Conservation (phyloP, 2,888 invertebrate species). For the Catocala nupta region DNA sequence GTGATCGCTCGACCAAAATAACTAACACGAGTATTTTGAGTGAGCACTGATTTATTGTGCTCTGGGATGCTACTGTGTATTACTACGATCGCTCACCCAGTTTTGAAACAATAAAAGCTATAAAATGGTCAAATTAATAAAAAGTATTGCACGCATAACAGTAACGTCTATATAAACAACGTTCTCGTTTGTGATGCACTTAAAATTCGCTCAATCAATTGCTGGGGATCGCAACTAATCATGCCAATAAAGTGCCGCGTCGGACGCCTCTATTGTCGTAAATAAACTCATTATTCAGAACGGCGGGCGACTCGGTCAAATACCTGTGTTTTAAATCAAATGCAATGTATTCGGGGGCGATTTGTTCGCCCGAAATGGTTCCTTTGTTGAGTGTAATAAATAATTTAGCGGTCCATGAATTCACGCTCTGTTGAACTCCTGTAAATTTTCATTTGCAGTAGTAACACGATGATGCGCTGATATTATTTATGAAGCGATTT, state of each 20-base stretch:
- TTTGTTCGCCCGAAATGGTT: conserved; percentile 71
- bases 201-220: conserved; percentile 67
- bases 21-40: conserved; percentile 64
- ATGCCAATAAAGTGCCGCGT: conserved; percentile 64
- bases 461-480: conserved; percentile 52
- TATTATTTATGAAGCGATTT: conserved; percentile 57
- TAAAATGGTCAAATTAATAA: conserved; percentile 66
- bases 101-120: conserved; percentile 58
- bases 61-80: conserved; percentile 61
- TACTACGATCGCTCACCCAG: conserved; percentile 60
- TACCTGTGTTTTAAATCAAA: conserved; percentile 81
- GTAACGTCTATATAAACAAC: conserved; percentile 62
- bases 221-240: conserved; percentile 67
- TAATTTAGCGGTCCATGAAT: conserved; percentile 69
- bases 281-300: conserved; percentile 72
- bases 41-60: conserved; percentile 64
- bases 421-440: conserved; percentile 66
- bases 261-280: conserved; percentile 65
- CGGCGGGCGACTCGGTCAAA: conserved; percentile 75
- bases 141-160: conserved; percentile 59
- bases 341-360: conserved; percentile 66
- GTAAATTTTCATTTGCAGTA: conserved; percentile 58
- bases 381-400: conserved; percentile 76
- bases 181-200: conserved; percentile 65
- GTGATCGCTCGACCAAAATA: conserved; percentile 60